Evolutionary conservation across 2,113 vertebrate species (phyloP), one percentile per base, ranked within the genome.

Genomic region (Albula glossodonta): DNA sequence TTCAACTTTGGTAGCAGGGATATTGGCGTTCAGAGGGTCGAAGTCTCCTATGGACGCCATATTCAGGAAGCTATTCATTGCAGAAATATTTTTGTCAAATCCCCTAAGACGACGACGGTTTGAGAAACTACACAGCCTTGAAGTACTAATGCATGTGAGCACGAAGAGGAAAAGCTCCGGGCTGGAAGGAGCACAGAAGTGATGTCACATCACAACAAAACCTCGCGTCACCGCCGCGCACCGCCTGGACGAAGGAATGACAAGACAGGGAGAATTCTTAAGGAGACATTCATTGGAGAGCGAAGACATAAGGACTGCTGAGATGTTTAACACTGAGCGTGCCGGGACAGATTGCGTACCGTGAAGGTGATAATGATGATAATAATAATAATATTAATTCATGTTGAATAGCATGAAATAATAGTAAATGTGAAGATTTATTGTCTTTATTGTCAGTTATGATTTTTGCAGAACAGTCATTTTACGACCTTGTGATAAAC

Each of bases 1-100:
- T 93, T 98, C 97, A 94, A 98, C 97, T 92, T 96, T 96, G 86
- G 97, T 98, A 81, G 97, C 97, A 4, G 97, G 97, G 87, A 98
- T 95, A 82, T 96, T 95, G 19, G 96, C 94, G 91, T 95, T 96
- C 87, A 97, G 95, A 41, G 95, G 95, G 94, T 94, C 96, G 92
- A 97, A 95, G 91, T 97, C 96, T 85, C 96, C 97, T 91, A 97
- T 93, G 89, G 97, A 96, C 93, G 97, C 96, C 96, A 97, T 97
- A 88, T 92, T 96, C 81, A 91, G 53, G 60, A 94, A 95, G 92
- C 88, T 94, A 87, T 94, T 96, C 87, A 95, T 91, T 81, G 90
- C 94, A 90, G 85, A 81, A 83, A 80, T 84, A 60, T 83, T 87
- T 84, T 82, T 52, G 89, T 90, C 88, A 92, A 81, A 85, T 91